phyloP scores from a whole-genome alignment of 2,888 invertebrate species.

The Apoda limacodes region DNA sequence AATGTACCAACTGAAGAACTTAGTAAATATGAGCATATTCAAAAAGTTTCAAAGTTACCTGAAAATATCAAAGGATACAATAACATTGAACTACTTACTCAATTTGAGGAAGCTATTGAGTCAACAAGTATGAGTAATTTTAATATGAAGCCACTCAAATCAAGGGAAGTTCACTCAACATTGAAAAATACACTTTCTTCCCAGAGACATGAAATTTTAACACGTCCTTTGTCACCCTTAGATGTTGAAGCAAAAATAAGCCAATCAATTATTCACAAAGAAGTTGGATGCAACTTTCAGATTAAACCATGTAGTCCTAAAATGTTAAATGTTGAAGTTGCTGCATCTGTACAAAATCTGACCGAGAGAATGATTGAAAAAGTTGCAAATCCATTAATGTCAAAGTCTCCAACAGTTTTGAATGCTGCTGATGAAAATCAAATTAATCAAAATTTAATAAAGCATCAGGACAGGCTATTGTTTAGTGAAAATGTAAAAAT shows the following conservation, averaged over 20 bases:
- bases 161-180: constrained; percentile 28
- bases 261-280: constrained; percentile 65
- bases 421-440: constrained; percentile 1
- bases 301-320: constrained; percentile 64
- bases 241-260: constrained; percentile 67
- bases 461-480: constrained; percentile 20
- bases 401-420: constrained; percentile 29
- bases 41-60: constrained; percentile 62
- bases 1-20: constrained; percentile 61
- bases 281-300: constrained; percentile 66
- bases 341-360: constrained; percentile 47
- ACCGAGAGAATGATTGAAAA: constrained; percentile 55
- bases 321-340: constrained; percentile 58
- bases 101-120: constrained; percentile 61
- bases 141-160: constrained; percentile 23
- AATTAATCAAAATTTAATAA: constrained; percentile 26
- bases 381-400: constrained; percentile 44
- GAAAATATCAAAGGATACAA: constrained; percentile 65
- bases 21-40: constrained; percentile 62
- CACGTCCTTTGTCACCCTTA: constrained; percentile 54
- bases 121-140: constrained; percentile 38
- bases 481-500: constrained; percentile 28
- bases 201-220: constrained; percentile 24
- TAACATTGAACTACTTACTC: constrained; percentile 53
- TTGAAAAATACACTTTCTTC: constrained; percentile 24